Conservation (phyloP, 2,113 vertebrate genomes). For the Rhadina sibilatrix region DNA sequence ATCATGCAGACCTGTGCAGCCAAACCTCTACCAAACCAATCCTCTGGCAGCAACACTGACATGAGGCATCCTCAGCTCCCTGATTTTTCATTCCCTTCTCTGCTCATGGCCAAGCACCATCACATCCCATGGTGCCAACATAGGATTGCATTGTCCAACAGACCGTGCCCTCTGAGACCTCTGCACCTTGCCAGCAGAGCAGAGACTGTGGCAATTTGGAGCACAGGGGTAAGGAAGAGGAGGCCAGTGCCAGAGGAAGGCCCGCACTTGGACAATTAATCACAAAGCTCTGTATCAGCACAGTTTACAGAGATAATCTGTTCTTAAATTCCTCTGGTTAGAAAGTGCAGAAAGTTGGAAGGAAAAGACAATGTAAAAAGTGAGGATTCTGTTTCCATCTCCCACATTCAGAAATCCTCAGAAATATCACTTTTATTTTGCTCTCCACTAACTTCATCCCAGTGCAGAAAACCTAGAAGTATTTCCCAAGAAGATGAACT, state of each 20-base stretch:
- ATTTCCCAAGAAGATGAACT: background rate
- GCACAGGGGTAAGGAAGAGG: background rate
- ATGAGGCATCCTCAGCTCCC: background rate
- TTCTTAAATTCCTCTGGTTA: background rate
- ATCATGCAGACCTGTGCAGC: background rate
- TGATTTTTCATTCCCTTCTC: background rate
- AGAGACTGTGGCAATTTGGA: background rate
- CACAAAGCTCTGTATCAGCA: background rate
- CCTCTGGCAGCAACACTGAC: background rate
- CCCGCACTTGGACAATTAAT: background rate
- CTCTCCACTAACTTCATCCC: background rate
- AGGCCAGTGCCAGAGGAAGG: background rate
- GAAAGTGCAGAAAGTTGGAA: background rate
- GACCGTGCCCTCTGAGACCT: background rate
- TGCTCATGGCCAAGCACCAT: background rate
- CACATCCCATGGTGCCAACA: rapidly evolving
- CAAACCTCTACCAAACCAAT: background rate
- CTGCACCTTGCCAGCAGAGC: background rate
- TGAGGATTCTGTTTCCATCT: background rate
- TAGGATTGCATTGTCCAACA: background rate
- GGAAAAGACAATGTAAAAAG: background rate
- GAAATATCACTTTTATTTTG: background rate
- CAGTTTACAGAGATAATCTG: background rate
- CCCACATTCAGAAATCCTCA: background rate
- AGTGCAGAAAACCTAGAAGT: background rate